Evolutionary conservation across 2,113 vertebrate species (phyloP).

Genomic region (Varanus salvator): DNA sequence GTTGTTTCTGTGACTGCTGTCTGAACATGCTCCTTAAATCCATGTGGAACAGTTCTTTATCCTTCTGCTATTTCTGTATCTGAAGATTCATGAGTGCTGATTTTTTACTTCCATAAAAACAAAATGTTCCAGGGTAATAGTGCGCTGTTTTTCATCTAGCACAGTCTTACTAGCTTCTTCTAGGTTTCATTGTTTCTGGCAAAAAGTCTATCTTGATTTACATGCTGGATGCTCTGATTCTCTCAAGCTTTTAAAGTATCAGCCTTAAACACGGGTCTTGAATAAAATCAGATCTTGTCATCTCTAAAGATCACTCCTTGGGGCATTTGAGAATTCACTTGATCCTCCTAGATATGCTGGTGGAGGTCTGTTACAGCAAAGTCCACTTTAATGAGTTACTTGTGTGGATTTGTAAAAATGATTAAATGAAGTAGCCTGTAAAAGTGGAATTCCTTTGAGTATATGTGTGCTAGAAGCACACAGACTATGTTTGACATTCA

Average conservation of each 20-base stretch:
- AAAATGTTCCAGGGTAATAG: constrained; percentile 28
- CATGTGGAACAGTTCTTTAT: constrained; percentile 24
- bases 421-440: background rate
- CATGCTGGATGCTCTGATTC: background rate
- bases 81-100: constrained; percentile 33
- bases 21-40: constrained; percentile 9
- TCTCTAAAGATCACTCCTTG: background rate
- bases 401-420: background rate
- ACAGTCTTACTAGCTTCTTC: constrained; percentile 39
- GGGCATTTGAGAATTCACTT: background rate
- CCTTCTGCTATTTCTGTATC: constrained; percentile 41
- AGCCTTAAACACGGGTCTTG: background rate
- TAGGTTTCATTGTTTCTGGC: constrained; percentile 1
- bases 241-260: background rate
- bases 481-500: no score
- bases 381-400: background rate
- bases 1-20: constrained; percentile 14
- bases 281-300: background rate
- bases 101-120: constrained; percentile 64
- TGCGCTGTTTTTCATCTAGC: constrained; percentile 56
- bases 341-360: background rate
- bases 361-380: background rate
- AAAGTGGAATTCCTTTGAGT: background rate
- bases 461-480: background rate
- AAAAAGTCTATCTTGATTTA: background rate